These are phyloP conservation scores for Cacatua alba DNA, from an alignment of 2,113 vertebrate species.

Conservation along the genomic window DNA sequence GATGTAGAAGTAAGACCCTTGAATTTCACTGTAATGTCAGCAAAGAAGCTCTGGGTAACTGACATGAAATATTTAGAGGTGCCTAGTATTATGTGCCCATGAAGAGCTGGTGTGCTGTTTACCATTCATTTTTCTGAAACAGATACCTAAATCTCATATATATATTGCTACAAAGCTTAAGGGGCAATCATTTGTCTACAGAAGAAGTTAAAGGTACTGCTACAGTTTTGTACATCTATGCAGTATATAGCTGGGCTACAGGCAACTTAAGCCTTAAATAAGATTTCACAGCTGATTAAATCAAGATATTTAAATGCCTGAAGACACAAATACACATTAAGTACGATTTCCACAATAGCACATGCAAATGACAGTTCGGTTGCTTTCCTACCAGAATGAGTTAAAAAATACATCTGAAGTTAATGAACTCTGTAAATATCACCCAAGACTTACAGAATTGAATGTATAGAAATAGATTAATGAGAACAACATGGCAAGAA, in stretches of 20 bases:
- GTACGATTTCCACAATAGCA: not conserved
- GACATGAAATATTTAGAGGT: not conserved
- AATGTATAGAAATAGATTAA: not conserved
- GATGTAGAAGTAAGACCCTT: not conserved
- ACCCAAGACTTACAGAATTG: not conserved
- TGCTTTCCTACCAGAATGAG: not conserved
- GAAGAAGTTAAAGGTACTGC: not conserved
- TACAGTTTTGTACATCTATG: not conserved
- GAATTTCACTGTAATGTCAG: not conserved
- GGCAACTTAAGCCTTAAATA: not conserved
- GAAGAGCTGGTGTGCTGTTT: not conserved
- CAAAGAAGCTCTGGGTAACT: not conserved
- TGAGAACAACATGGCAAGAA: not conserved
- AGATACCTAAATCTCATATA: not conserved
- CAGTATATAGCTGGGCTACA: not conserved
- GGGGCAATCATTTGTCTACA: not conserved
- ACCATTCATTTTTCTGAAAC: not conserved
- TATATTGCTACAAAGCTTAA: not conserved
- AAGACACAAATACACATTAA: not conserved
- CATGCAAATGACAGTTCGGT: accelerated
- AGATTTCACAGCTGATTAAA: not conserved
- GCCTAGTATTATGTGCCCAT: not conserved
- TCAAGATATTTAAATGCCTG: not conserved
- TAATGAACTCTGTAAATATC: not conserved
- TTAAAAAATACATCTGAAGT: not conserved